Conservation (phyloP, 1,140 invertebrate genomes). For the Monochamus saltuarius region DNA sequence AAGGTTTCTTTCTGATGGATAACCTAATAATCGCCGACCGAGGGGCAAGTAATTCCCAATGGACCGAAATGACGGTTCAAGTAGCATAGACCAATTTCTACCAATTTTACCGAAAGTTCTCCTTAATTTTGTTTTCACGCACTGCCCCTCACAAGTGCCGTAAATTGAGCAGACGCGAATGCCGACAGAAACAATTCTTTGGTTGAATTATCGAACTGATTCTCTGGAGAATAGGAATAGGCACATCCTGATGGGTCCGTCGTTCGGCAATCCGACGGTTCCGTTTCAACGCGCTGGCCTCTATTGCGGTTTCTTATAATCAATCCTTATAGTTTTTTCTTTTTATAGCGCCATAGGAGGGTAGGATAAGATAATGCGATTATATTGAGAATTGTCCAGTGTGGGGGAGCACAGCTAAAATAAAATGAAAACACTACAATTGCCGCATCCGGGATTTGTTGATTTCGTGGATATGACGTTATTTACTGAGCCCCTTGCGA, state of each 20-base stretch:
- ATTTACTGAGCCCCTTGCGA: constrained; percentile 31
- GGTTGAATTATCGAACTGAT: constrained; percentile 35
- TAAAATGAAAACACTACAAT: constrained; percentile 48
- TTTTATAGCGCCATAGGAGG: constrained; percentile 28
- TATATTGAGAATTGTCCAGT: constrained; percentile 38
- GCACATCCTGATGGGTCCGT: constrained; percentile 8
- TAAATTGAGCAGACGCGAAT: constrained; percentile 40
- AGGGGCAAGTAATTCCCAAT: constrained; percentile 38
- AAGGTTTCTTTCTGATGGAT: constrained; percentile 32
- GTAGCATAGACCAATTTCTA: constrained; percentile 58
- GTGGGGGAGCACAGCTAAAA: constrained; percentile 38
- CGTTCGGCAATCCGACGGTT: constrained; percentile 17
- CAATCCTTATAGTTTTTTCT: constrained; percentile 38
- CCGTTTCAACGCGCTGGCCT: neutral
- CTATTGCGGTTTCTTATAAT: constrained; percentile 37
- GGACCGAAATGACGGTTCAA: constrained; percentile 44
- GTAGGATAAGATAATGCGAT: constrained; percentile 44
- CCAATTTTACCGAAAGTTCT: constrained; percentile 62
- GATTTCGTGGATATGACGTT: constrained; percentile 28
- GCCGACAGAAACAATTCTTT: constrained; percentile 44
- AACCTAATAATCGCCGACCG: constrained; percentile 48
- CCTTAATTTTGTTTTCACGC: constrained; percentile 63
- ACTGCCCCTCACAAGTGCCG: constrained; percentile 34
- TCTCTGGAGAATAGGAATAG: constrained; percentile 26
- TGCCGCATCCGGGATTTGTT: constrained; percentile 21